Percentiles rank a stretch among this genome's conserved stretches.
phyloP scores from a whole-genome alignment of 2,113 vertebrate genomes.

The Indri indri region DNA sequence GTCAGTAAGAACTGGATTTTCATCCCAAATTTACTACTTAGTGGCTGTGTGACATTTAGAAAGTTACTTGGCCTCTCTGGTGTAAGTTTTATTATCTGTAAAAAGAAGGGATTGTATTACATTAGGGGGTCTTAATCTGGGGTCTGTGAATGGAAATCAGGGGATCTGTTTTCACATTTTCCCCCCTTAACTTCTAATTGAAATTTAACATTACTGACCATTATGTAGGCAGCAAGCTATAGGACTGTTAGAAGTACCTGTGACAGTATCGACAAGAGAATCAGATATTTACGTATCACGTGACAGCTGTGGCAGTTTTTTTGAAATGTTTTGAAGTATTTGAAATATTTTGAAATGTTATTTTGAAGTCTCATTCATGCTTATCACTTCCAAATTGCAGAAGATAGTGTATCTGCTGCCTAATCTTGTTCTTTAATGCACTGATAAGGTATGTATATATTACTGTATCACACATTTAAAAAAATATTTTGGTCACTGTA shows the following conservation, averaged over 20 bases:
- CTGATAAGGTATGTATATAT: neutral
- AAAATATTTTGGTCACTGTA: neutral
- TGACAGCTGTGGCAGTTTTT: neutral
- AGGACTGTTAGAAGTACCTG: neutral
- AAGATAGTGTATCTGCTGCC: neutral
- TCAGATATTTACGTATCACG: too few species aligned
- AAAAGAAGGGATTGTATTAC: neutral
- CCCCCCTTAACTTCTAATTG: neutral
- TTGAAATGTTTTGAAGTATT: neutral
- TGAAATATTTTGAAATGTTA: neutral
- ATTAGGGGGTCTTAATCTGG: neutral
- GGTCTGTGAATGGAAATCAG: neutral
- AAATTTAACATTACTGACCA: neutral
- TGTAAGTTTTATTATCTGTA: neutral
- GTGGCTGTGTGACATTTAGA: neutral
- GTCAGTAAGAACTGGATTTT: neutral
- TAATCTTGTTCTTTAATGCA: neutral
- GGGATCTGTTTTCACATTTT: neutral
- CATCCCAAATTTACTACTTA: neutral
- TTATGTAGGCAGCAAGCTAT: too few species aligned
- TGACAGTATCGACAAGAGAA: neutral
- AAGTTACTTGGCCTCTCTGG: conserved; percentile 2
- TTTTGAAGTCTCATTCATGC: neutral
- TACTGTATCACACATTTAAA: neutral
- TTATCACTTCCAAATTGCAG: neutral